These are phyloP conservation scores for Sakesphorus luctuosus DNA, from an alignment of 2,113 vertebrate genomes.

Conservation along the genomic window DNA sequence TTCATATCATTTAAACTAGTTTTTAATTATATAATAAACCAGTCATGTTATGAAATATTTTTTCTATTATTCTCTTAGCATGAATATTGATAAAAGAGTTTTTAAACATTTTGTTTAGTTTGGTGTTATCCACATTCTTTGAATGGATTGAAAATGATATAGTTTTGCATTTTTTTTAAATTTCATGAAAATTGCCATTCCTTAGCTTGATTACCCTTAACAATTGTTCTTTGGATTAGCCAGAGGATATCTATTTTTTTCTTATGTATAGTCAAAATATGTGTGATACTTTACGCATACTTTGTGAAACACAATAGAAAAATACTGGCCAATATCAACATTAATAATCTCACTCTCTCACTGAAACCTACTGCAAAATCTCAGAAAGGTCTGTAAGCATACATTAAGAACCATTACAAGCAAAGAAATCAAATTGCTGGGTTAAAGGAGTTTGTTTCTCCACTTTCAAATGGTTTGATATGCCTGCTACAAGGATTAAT, in stretches of 20 bases:
- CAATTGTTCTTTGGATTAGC: neutral
- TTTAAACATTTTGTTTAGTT: neutral
- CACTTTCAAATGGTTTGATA: neutral
- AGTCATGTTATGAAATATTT: neutral
- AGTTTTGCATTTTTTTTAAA: neutral
- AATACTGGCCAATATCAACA: neutral
- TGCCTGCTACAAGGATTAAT: neutral
- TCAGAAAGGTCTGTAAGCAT: neutral
- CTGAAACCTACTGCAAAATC: neutral
- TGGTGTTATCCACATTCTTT: neutral
- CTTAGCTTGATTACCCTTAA: neutral
- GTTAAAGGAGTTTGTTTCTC: neutral
- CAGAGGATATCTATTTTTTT: neutral
- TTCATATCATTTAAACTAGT: fast-evolving
- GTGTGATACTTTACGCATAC: neutral
- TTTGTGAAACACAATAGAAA: neutral
- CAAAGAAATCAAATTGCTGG: neutral
- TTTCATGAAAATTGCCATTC: neutral
- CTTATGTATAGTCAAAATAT: neutral
- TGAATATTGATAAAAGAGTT: neutral
- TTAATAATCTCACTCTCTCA: neutral
- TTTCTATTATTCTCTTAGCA: neutral
- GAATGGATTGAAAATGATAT: neutral
- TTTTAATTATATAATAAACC: neutral
- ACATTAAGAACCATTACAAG: neutral